These are phyloP conservation scores for Petroica traversi DNA, from an alignment of 2,113 vertebrate species.

Conservation along the genomic window DNA sequence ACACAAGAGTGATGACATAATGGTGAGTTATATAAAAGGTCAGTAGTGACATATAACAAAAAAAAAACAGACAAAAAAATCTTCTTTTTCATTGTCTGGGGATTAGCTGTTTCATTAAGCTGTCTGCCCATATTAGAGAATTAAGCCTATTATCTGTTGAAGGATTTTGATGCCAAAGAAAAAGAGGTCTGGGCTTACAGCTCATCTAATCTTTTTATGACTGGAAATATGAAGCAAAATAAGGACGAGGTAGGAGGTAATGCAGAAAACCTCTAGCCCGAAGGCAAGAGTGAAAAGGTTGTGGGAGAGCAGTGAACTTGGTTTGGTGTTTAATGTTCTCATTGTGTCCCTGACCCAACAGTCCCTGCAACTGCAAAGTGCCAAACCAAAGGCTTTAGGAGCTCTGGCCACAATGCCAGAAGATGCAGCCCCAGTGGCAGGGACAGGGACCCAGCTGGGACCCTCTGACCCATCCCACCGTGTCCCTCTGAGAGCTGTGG, in stretches of 20 bases:
- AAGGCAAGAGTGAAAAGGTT: not conserved
- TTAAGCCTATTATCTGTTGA: slow-evolving; percentile 38
- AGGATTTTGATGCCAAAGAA: slow-evolving; percentile 22
- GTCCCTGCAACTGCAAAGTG: not conserved
- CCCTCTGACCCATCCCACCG: not conserved
- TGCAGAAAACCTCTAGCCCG: not conserved
- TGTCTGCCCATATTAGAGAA: slow-evolving; percentile 36
- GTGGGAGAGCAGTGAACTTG: not conserved
- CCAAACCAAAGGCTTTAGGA: not conserved
- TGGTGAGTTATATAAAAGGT: not conserved
- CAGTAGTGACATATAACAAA: not conserved
- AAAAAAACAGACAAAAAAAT: not conserved
- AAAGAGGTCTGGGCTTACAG: not conserved
- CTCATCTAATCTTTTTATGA: not conserved
- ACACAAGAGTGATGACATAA: accelerated
- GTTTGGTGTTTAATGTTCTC: not conserved
- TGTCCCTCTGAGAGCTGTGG: not conserved
- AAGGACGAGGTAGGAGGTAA: not conserved
- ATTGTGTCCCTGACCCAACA: not conserved
- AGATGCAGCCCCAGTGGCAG: not conserved
- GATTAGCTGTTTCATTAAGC: slow-evolving; percentile 44
- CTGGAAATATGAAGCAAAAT: not conserved
- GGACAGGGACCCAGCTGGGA: not conserved
- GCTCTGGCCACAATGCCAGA: not conserved
- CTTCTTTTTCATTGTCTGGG: not conserved